Base-by-base conservation (phyloP, 2,888 invertebrate species). In the Drosophila niveifrons region DNA sequence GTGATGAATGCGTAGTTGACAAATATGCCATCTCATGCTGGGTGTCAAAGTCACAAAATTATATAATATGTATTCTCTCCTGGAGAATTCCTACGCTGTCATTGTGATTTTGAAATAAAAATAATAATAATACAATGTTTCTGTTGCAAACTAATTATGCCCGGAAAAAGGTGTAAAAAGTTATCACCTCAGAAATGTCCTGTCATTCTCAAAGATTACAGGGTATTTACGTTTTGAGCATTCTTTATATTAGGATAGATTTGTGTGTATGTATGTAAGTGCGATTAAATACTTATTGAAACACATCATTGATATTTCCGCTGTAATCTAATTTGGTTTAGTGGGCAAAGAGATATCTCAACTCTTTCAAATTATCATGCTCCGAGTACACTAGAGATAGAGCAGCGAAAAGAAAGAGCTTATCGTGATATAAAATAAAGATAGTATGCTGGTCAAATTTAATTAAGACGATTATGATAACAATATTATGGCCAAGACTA, bases 1-100 rank as follows among this genome's bases (percentile, higher is more conserved):
- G 31, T 31, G 31, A 41, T 41, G 39, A 47, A 10, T 10, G 18
- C 46, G n/a, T 36, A 23, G 3, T n/a, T 41, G 29, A 41, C 10
- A 62, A 53, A 53, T 41, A 10, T 56, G 63, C 55, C 11, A 31
- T 23, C 47, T 63, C 62, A 62, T 55, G 53, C 53, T 47, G 23
- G 28, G 6, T 55, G 39, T 63, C 55, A 23, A 15, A 53, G 53
- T 36, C 29, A 39, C 6, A 36, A 36, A 36, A 36, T 36, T 36
- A 36, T 36, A 36, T 36, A 41, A 41, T 13, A 7, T 7, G 13
- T 41, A 39, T 41, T 15, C n/a, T 36, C 36, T 36, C 36, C 36
- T 36, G 36, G 36, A 36, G 31, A 31, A 39, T 39, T 23, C 23
- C 23, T 23, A 23, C 23, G 23, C 6, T 15, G 39, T 41, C 39